A percentile compares a stretch with the other conserved stretches of the same genome.
phyloP scores from a whole-genome alignment of 2,113 vertebrate genomes.

The Butorides virescens region DNA sequence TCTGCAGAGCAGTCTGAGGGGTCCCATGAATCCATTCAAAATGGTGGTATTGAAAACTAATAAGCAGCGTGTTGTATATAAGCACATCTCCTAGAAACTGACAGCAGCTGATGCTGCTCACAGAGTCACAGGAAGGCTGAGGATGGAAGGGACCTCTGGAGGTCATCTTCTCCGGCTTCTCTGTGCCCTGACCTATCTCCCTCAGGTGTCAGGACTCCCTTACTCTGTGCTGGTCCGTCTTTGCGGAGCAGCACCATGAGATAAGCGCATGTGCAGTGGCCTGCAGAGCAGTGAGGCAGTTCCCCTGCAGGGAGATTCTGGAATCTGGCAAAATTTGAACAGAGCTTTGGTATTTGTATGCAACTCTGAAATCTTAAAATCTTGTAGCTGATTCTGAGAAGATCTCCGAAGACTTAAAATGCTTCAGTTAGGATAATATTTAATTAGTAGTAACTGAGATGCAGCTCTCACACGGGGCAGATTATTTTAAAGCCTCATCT shows the following conservation, averaged over 20 bases:
- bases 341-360: background rate
- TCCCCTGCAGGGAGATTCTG: background rate
- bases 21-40: background rate
- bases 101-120: background rate
- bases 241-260: background rate
- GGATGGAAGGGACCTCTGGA: background rate
- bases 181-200: background rate
- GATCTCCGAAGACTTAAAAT: background rate
- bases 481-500: background rate
- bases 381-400: background rate
- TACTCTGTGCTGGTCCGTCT: background rate
- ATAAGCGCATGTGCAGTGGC: rapidly evolving
- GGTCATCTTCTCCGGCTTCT: background rate
- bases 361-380: background rate
- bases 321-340: background rate
- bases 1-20: background rate
- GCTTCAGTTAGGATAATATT: background rate
- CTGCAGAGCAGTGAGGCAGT: background rate
- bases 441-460: background rate
- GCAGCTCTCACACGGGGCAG: background rate
- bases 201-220: background rate
- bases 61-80: background rate
- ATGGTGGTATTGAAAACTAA: background rate
- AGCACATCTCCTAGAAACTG: background rate
- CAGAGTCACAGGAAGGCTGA: background rate